Base-by-base conservation (phyloP, 2,888 invertebrate species). In the Drosophila austrosaltans region DNA sequence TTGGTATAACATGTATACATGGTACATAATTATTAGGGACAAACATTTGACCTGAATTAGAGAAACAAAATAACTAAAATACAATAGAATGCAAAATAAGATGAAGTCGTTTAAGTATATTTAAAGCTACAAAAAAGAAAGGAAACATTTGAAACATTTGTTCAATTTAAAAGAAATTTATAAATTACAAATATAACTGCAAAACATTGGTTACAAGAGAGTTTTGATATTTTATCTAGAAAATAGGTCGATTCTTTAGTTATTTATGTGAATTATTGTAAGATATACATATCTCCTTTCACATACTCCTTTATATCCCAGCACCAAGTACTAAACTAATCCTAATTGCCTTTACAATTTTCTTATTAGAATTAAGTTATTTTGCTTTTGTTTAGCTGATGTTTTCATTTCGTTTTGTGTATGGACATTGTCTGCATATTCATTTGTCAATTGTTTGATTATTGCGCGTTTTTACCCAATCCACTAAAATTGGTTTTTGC, bases 11-110 rank as follows among this genome's bases (percentile, higher is more conserved):
- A 4, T 8, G 6, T 30, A 2, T 28, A 0, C 4, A n/a, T n/a
- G 22, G 57, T 42, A 39, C 65, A 67, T 64, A 76, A 74, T 77
- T 53, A 65, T 58, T 63, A 63, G 54, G 59, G 54, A 63, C 67
- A 70, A 70, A 65, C 67, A 71, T 75, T 73, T 80, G 71, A 70
- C 67, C 82, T 75, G 48, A 48, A 48, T 48, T 1, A 48, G 12
- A 8, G 4, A 16, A 48, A 48, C 10, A 3, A 6, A 3, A 3
- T 25, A 25, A 67, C 58, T 60, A 75, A 69, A 63, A 66, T 63
- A 48, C 70, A 65, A 75, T 68, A 56, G 54, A 63, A 61, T 48
- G 61, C 54, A 48, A 28, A 36, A 20, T 39, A 32, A 63, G 40
- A 48, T 7, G 54, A 56, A 28, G 32, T 42, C 40, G 58, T 53